phyloP scores from a whole-genome alignment of 2,888 invertebrate genomes.

The Phanerotoma sp. region DNA sequence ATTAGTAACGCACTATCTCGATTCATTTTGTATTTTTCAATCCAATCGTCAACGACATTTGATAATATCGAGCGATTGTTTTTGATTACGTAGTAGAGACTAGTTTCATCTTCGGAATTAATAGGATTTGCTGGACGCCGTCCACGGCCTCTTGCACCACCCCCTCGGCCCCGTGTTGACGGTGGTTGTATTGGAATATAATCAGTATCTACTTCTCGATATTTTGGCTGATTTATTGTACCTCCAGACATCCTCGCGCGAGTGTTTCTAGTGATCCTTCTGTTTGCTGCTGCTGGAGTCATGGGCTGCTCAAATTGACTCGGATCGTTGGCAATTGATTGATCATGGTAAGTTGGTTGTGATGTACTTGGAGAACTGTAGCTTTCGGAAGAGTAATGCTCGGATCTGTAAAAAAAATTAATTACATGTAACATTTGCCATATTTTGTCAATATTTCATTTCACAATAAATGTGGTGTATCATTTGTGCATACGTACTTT shows the following conservation, averaged over 20 bases:
- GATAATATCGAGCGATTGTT: constrained; percentile 81
- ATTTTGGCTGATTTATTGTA: constrained; percentile 52
- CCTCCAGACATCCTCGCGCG: constrained; percentile 55
- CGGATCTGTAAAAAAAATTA: constrained; percentile 38
- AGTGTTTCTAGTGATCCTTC: constrained; percentile 57
- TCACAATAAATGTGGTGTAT: neutral
- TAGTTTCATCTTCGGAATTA: constrained; percentile 73
- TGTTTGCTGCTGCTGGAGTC: constrained; percentile 54
- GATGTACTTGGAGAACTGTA: constrained; percentile 51
- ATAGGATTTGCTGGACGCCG: constrained; percentile 57
- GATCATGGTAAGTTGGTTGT: constrained; percentile 38
- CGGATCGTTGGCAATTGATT: constrained; percentile 43
- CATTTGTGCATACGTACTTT: constrained; percentile 62
- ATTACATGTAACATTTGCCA: neutral
- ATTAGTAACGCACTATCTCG: constrained; percentile 88
- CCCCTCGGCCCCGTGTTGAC: constrained; percentile 36
- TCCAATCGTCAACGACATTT: constrained; percentile 98
- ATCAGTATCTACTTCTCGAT: constrained; percentile 53
- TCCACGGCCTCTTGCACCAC: constrained; percentile 57
- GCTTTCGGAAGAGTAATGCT: constrained; percentile 52
- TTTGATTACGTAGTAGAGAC: constrained; percentile 79
- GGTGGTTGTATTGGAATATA: constrained; percentile 40
- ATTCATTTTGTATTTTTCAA: constrained; percentile 94
- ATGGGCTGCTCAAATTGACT: constrained; percentile 54
- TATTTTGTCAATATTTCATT: neutral